Evolutionary conservation across 2,113 vertebrate species (phyloP).

Genomic region (Prinia subflava): DNA sequence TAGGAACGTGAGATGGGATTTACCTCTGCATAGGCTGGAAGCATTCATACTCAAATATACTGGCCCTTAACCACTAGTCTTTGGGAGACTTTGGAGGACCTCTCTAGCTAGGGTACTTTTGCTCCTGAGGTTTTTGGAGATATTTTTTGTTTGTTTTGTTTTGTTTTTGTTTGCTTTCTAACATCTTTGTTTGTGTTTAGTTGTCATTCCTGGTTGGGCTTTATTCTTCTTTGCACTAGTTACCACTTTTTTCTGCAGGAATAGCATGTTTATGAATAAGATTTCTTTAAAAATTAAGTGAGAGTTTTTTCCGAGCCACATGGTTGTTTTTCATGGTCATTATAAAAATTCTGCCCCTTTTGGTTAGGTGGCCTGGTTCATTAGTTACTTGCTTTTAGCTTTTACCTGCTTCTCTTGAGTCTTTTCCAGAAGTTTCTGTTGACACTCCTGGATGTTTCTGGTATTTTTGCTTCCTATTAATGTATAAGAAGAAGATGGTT

Average conservation of each 20-base stretch:
- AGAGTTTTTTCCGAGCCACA: not conserved
- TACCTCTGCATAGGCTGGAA: not conserved
- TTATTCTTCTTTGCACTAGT: not conserved
- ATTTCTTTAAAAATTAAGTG: not conserved
- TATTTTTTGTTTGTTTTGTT: too few relatives aligned
- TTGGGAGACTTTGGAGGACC: not conserved
- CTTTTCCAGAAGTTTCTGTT: slow-evolving; percentile 1
- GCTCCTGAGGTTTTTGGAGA: not conserved
- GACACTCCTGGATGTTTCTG: not conserved
- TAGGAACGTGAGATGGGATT: not conserved
- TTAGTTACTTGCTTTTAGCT: not conserved
- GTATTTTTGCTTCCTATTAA: not conserved
- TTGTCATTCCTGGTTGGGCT: not conserved
- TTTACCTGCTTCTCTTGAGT: not conserved
- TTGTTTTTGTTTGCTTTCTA: not conserved
- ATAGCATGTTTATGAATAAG: not conserved
- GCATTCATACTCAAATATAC: not conserved
- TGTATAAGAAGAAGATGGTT: not conserved
- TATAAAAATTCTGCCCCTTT: not conserved
- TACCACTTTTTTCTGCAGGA: not conserved
- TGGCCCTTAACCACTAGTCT: not conserved
- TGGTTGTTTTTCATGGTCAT: not conserved
- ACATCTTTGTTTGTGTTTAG: not conserved
- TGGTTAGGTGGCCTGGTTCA: not conserved
- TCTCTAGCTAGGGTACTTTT: not conserved